Evolutionary conservation across 2,888 invertebrate genomes (phyloP), one percentile per base, ranked within the genome.

Genomic region (Bellardia pandia): DNA sequence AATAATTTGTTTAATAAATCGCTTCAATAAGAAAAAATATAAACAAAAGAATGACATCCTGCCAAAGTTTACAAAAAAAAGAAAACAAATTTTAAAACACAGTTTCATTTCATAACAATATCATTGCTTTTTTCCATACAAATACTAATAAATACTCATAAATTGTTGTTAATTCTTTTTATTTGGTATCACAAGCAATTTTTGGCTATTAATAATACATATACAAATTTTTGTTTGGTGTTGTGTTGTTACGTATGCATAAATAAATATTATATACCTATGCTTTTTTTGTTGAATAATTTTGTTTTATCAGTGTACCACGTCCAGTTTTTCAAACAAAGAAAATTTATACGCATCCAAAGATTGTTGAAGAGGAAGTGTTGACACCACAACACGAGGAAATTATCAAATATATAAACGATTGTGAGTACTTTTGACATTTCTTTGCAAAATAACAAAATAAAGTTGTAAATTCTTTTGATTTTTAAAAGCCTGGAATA

Each of bases 331-430:
- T 97, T 94, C 96, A 97, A 89, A 90, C 91, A 85, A 93, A 91
- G 89, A 93, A 93, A 86, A 89, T 92, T 74, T 90, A 90, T 82
- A 93, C 94, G 94, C 93, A 94, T 94, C 91, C 90, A 74, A 92
- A 92, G 75, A 91, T 92, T 62, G 91, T 91, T 75, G 93, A 93
- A 88, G 92, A 95, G 89, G 95, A 96, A 92, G 94, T 94, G 72
- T 95, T 96, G 88, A 95, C 95, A 85, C 97, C 97, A 80, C 96
- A 97, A 91, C 97, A 98, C 92, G 97, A 97, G 92, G 97, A 97
- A 94, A 96, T 98, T 89, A 96, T 98, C 91, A 96, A 96, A 94
- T 98, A 96, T 94, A 96, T 98, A 91, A 96, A 96, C 93, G 97
- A 97, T 93, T 97, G 97, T 98, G 95, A 96, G 96, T 95, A 64